Percentiles rank a stretch among this genome's conserved stretches.
These are phyloP conservation scores for Lepidocyrtoides sp. DNA, from an alignment of 2,888 invertebrate species.

Conservation along the genomic window DNA sequence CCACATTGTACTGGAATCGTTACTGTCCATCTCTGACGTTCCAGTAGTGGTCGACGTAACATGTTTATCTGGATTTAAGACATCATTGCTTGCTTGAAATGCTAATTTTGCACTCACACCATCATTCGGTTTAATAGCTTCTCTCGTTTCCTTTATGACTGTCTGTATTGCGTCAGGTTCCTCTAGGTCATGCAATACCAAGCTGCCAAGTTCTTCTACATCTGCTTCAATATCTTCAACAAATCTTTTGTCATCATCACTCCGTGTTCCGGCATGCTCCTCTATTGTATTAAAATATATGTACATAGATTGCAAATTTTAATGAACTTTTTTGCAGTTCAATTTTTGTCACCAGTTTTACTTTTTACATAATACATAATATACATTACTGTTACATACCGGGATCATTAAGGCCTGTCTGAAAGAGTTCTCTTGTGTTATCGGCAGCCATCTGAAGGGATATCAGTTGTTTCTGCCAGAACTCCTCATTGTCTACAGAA, in stretches of 20 bases:
- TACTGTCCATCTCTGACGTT: background rate
- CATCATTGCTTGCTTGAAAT: constrained; percentile 59
- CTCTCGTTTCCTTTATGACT: constrained; percentile 75
- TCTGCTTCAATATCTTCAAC: constrained; percentile 81
- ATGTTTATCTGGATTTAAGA: background rate
- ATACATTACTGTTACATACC: too few relatives aligned
- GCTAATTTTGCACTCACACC: constrained; percentile 75
- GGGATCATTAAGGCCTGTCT: constrained; percentile 61
- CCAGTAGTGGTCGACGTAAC: background rate
- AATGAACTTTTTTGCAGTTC: too few relatives aligned
- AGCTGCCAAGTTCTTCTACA: constrained; percentile 82
- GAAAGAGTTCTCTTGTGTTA: constrained; percentile 76
- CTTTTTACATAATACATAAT: too few relatives aligned
- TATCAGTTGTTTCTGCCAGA: constrained; percentile 80
- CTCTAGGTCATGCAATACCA: constrained; percentile 84
- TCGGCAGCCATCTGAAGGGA: constrained; percentile 78
- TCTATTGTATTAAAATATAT: constrained; percentile 17
- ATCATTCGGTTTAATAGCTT: constrained; percentile 61
- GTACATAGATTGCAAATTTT: background rate
- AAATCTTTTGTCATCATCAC: constrained; percentile 75
- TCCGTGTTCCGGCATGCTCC: background rate
- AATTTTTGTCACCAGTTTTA: too few relatives aligned
- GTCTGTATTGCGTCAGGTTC: constrained; percentile 64
- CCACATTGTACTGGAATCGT: constrained; percentile 32
- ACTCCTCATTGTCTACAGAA: constrained; percentile 74